Evolutionary conservation across 1,140 invertebrate genomes (phyloP).

Genomic region (Bombus sylvicola): DNA sequence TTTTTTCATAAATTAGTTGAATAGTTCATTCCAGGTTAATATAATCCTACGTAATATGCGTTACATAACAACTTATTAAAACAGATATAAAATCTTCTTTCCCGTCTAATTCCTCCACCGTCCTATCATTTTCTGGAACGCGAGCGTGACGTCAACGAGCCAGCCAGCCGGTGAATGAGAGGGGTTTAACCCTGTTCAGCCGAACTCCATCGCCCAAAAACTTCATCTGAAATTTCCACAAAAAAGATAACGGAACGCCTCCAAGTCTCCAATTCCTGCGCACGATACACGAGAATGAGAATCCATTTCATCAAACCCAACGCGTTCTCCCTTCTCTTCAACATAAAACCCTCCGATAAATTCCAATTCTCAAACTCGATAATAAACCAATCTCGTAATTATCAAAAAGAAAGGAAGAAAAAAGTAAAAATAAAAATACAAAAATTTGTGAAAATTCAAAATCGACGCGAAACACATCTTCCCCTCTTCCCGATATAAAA

Average conservation of each 20-base stretch:
- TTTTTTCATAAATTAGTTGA: too few relatives aligned
- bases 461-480: neutral
- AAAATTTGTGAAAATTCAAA: neutral
- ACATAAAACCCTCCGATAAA: neutral
- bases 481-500: too few relatives aligned
- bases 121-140: neutral
- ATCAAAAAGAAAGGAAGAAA: accelerated
- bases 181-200: neutral
- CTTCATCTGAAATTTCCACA: neutral
- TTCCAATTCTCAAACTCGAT: neutral
- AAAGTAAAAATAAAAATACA: neutral
- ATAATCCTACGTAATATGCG: too few relatives aligned
- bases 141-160: neutral
- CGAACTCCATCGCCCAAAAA: neutral
- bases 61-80: neutral
- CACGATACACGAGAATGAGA: neutral
- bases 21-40: too few relatives aligned
- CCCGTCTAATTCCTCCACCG: neutral
- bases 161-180: neutral
- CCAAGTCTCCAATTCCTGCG: neutral
- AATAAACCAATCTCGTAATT: neutral
- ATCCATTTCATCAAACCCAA: neutral
- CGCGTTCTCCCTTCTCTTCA: neutral
- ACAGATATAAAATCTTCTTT: neutral
- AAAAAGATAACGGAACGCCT: neutral